phyloP scores from a whole-genome alignment of 2,797 vertebrate species.

The Rhabdomys pumilio region DNA sequence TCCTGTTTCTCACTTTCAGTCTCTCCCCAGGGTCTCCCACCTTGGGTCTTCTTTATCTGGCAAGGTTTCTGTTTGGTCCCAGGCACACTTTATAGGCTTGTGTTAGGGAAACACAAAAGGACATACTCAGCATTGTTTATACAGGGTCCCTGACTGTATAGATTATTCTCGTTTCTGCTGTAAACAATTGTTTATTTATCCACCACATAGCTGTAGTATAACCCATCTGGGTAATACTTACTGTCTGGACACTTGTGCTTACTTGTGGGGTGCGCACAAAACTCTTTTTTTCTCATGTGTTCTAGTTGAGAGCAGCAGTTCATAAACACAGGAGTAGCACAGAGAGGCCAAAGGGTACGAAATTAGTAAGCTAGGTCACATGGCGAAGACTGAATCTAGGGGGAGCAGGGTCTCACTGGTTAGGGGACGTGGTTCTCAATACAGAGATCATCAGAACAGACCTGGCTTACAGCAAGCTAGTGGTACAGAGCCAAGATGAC shows the following conservation, averaged over 20 bases:
- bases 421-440: not conserved
- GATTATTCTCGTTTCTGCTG: not conserved
- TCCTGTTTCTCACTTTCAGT: not conserved
- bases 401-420: not conserved
- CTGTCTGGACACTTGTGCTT: not conserved
- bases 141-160: not conserved
- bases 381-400: not conserved
- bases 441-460: not conserved
- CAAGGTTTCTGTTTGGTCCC: not conserved
- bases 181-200: conserved; percentile 18
- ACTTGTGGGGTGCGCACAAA: not conserved
- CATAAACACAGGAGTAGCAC: not conserved
- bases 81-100: not conserved
- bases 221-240: not conserved
- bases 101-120: not conserved
- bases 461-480: not conserved
- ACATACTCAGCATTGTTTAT: not conserved
- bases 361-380: not conserved
- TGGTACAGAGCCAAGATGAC: not conserved
- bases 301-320: not conserved
- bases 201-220: not conserved
- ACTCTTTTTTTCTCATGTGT: not conserved
- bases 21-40: not conserved
- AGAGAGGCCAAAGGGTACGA: not conserved
- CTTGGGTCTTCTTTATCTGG: not conserved